phyloP scores from a whole-genome alignment of 2,797 vertebrate species.

The Hoplostethus mediterraneus region DNA sequence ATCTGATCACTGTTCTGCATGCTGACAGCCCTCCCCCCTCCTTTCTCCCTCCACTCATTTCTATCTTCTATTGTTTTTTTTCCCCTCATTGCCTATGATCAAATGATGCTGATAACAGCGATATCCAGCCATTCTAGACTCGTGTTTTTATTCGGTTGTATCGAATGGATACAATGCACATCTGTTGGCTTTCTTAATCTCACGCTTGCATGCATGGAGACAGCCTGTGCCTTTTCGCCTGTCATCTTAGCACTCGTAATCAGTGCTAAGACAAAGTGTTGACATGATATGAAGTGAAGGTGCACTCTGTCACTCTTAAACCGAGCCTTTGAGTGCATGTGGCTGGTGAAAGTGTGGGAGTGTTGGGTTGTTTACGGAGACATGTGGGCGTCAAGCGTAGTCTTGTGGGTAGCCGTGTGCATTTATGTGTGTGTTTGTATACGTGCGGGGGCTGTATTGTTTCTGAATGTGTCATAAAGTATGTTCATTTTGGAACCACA shows the following conservation, averaged over 20 bases:
- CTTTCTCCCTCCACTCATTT: slow-evolving; percentile 28
- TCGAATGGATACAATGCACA: no score
- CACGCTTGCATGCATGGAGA: slow-evolving; percentile 12
- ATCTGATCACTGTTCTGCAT: slow-evolving; percentile 79
- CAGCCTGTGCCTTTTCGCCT: slow-evolving; percentile 24
- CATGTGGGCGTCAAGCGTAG: slow-evolving; percentile 71
- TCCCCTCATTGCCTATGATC: slow-evolving; percentile 29
- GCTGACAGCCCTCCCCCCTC: slow-evolving; percentile 65
- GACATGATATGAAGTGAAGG: slow-evolving; percentile 64
- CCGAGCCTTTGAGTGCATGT: slow-evolving; percentile 58
- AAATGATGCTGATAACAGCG: slow-evolving; percentile 10
- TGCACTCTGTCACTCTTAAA: slow-evolving; percentile 64
- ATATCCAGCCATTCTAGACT: slow-evolving; percentile 5
- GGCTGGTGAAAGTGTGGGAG: slow-evolving; percentile 70
- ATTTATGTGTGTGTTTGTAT: slow-evolving; percentile 72
- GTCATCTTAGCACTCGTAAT: slow-evolving; percentile 59
- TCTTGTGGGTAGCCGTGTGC: slow-evolving; percentile 61
- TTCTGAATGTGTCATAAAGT: slow-evolving; percentile 65
- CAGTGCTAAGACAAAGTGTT: slow-evolving; percentile 51
- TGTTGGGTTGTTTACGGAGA: slow-evolving; percentile 71
- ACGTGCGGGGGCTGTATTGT: slow-evolving; percentile 67
- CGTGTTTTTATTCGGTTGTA: not conserved
- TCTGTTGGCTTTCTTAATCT: slow-evolving; percentile 18
- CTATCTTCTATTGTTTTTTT: slow-evolving; percentile 50
- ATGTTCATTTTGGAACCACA: slow-evolving; percentile 69